phyloP scores from a whole-genome alignment of 2,113 vertebrate species.

The Bufo gargarizans region DNA sequence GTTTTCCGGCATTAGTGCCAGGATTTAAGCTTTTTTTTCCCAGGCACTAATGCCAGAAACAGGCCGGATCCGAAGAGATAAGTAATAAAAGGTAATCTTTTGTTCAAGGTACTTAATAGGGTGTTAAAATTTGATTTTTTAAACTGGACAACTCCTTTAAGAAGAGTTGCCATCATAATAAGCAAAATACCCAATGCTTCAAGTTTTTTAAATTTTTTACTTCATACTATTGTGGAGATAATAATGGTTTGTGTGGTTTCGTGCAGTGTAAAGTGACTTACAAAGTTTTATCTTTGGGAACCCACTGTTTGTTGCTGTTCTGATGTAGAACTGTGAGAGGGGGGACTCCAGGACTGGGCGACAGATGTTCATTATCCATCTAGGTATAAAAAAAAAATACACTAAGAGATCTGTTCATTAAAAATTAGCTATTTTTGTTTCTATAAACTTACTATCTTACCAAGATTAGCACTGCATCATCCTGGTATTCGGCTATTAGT shows the following conservation, averaged over 20 bases:
- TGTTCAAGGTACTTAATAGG: too few relatives aligned
- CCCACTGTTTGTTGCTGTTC: constrained; percentile 77
- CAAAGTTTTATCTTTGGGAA: constrained; percentile 88
- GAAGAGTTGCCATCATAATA: too few relatives aligned
- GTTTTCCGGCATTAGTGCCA: too few relatives aligned
- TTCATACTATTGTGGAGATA: neutral
- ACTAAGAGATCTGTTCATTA: neutral
- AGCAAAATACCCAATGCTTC: too few relatives aligned
- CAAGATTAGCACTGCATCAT: constrained; percentile 83
- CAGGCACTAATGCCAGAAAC: too few relatives aligned
- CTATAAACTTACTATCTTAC: constrained; percentile 66
- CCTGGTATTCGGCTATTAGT: constrained; percentile 83
- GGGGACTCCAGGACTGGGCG: constrained; percentile 77
- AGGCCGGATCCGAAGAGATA: too few relatives aligned
- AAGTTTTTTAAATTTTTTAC: neutral
- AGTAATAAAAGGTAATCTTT: too few relatives aligned
- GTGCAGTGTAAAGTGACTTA: constrained; percentile 67
- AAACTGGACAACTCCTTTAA: too few relatives aligned
- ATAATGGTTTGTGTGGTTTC: neutral
- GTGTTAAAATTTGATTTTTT: too few relatives aligned
- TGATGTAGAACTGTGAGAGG: constrained; percentile 87
- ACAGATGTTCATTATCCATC: constrained; percentile 85
- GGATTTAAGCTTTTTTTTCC: too few relatives aligned
- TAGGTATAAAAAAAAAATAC: constrained; percentile 57
- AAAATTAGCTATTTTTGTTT: neutral